phyloP scores from a whole-genome alignment of 1,140 invertebrate species.

The Pseudomyrmex flavicornis region DNA sequence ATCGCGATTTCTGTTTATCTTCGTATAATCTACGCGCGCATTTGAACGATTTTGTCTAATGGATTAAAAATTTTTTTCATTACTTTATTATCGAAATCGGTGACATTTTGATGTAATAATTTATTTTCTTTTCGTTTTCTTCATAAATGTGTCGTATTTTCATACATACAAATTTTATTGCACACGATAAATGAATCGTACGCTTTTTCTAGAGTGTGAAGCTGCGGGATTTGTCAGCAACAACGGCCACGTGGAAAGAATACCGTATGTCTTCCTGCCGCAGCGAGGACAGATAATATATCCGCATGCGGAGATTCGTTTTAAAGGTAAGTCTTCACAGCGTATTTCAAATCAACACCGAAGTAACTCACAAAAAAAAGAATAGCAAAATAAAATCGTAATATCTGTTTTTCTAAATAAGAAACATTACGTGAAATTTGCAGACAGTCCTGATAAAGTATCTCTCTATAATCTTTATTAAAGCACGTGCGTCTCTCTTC shows the following conservation, averaged over 20 bases:
- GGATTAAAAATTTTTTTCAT: too few relatives aligned
- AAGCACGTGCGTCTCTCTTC: not conserved
- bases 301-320: constrained; percentile 93
- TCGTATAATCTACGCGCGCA: too few relatives aligned
- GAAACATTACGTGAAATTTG: not conserved
- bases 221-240: constrained; percentile 92
- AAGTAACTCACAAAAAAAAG: too few relatives aligned
- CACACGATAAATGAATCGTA: not conserved
- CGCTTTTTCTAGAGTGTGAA: constrained; percentile 90
- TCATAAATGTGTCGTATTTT: not conserved
- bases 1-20: not conserved
- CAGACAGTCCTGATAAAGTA: not conserved
- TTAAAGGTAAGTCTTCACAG: constrained; percentile 87
- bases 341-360: not conserved
- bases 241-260: constrained; percentile 89
- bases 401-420: not conserved
- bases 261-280: constrained; percentile 94
- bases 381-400: not conserved
- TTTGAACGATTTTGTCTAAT: not conserved
- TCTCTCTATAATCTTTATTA: not conserved
- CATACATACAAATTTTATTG: not conserved
- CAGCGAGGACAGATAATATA: constrained; percentile 94
- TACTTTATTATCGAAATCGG: not conserved
- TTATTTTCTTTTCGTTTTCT: too few relatives aligned
- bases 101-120: not conserved